These are phyloP conservation scores for Tipula unca DNA, from an alignment of 2,888 invertebrate genomes.

Conservation along the genomic window DNA sequence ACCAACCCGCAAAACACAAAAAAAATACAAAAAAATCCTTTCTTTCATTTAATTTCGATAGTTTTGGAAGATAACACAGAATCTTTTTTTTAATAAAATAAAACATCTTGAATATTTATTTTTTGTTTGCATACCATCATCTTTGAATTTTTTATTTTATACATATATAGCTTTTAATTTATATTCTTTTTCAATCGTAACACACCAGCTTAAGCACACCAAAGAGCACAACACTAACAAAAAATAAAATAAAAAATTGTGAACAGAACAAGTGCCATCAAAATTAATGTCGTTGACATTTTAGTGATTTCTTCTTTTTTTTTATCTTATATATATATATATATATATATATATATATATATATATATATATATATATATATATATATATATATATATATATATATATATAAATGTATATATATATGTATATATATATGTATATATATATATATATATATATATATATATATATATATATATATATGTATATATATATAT, in stretches of 20 bases:
- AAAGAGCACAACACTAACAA: slow-evolving; percentile 8
- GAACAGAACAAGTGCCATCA: slow-evolving; percentile 19
- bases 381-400: too few species aligned
- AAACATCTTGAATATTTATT: slow-evolving; percentile 14
- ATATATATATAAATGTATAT: too few species aligned
- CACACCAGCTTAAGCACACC: slow-evolving; percentile 9
- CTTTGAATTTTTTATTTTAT: slow-evolving; percentile 14
- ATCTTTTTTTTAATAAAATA: not conserved
- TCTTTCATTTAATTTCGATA: not conserved
- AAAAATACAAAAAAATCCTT: not conserved
- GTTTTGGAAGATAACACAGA: not conserved
- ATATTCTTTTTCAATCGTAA: slow-evolving; percentile 16
- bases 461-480: too few species aligned
- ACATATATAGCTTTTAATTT: slow-evolving; percentile 15
- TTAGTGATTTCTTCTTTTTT: slow-evolving; percentile 8
- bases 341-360: too few species aligned
- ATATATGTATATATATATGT: too few species aligned
- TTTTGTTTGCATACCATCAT: slow-evolving; percentile 18
- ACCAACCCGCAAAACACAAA: not conserved
- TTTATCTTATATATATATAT: not conserved
- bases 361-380: too few species aligned
- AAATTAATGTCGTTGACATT: slow-evolving; percentile 19
- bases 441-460: too few species aligned
- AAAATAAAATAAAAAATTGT: not conserved
- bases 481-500: too few species aligned